Evolutionary conservation across 2,797 vertebrate genomes (phyloP), one percentile per base, ranked within the genome.

Genomic region (Mormyrus proboscirostris): DNA sequence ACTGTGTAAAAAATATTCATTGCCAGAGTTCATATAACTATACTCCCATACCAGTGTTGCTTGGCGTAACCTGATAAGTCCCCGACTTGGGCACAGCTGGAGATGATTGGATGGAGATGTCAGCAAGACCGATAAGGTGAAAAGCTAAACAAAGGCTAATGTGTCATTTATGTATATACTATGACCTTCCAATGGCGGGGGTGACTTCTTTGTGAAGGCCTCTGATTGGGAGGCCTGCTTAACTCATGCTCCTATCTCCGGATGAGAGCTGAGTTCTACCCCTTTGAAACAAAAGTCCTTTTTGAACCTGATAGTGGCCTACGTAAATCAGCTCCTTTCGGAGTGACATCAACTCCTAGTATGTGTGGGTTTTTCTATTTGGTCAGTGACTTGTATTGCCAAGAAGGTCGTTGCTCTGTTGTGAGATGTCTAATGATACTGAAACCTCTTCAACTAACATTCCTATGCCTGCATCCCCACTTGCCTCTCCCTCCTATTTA

Each of bases 381-480:
- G 91, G 91, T 93, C 89, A 92, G 90, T 89, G 91, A 91, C 93
- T 93, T 93, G 90, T 50, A 88, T 88, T 91, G 91, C 91, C 90
- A 90, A 89, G 90, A 53, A 1, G 89, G 22, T 84, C 16, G 90
- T 89, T 90, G 29, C 90, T 65, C 38, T 22, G 89, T 91, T 92
- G 29, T 69, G 47, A 91, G 89, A 92, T 92, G 55, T 84, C 86
- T 62, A 89, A 87, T 89, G 88, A 73, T 53, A 90, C 38, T 16
- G 16, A 87, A 55, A 59, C 19, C 38, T 59, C 88, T 51, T 65
- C 22, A 29, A 69, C 41, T 29, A 82, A 8, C 7, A 33, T 33
- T 51, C 25, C 29, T n/a, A 6, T 59, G 57, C 57, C 57, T 8
- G n/a, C n/a, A 59, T 59, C 22, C 6, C 2, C 57, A 59, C 57